phyloP scores from a whole-genome alignment of 2,888 invertebrate genomes.

The Syrphus vitripennis region DNA sequence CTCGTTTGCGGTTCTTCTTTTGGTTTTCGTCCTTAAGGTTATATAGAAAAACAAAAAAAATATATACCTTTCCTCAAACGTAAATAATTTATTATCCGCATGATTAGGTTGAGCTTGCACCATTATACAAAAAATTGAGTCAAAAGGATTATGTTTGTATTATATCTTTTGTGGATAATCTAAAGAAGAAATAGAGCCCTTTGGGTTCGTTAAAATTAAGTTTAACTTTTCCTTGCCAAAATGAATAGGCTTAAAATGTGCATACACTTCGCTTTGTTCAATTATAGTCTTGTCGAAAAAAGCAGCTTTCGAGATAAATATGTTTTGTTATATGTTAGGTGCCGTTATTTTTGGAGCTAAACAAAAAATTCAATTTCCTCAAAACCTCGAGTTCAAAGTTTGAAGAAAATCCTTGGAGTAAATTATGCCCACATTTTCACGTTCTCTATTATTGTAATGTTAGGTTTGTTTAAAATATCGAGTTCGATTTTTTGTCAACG shows the following conservation, averaged over 20 bases:
- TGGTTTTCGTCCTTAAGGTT: constrained; percentile 11
- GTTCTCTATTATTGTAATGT: too few species aligned
- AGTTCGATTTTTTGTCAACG: too few species aligned
- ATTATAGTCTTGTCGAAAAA: too few species aligned
- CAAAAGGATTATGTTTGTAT: constrained; percentile 43
- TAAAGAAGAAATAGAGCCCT: not conserved
- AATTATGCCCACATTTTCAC: too few species aligned
- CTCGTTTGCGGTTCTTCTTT: constrained; percentile 56
- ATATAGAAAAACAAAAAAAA: not conserved
- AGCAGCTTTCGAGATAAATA: too few species aligned
- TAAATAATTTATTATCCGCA: constrained; percentile 63
- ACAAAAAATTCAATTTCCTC: too few species aligned
- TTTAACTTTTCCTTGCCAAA: constrained; percentile 24
- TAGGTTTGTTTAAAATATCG: too few species aligned
- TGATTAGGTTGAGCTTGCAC: constrained; percentile 44
- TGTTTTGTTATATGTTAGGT: too few species aligned
- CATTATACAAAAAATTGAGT: constrained; percentile 7
- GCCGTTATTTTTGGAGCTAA: too few species aligned
- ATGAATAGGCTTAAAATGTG: constrained; percentile 14
- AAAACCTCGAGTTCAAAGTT: too few species aligned
- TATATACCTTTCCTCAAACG: not conserved
- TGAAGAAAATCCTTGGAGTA: too few species aligned
- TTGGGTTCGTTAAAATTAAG: constrained; percentile 21
- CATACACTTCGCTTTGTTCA: not conserved
- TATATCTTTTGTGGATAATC: constrained; percentile 7